Base-by-base conservation (phyloP, 2,113 vertebrate genomes). In the Lampris incognitus region DNA sequence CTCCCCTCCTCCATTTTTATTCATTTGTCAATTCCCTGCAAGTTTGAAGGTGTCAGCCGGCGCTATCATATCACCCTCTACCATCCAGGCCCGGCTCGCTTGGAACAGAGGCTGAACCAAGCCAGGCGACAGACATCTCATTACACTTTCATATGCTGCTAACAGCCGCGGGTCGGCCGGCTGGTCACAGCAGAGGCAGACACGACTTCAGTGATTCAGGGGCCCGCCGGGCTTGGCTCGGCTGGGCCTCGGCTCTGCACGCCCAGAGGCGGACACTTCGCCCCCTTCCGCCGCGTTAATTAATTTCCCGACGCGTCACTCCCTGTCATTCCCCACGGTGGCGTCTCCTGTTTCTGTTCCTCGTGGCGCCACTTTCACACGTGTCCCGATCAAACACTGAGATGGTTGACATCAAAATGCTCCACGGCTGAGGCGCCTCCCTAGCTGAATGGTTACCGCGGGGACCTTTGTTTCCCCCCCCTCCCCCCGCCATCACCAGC, bases 221-320 rank as follows among this genome's bases (percentile, higher is more conserved):
- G 11, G 77, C 75, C 50, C 41, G 54, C n/a, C 42, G 24, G 61
- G 65, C 50, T 52, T 24, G 24, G 50, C 50, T 52, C 39, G 67
- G 48, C 74, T 55, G 76, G 24, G 24, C 24, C 54, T 78, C 68
- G 44, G 63, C 82, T 64, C 78, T 70, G 65, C 52, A 37, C 13
- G 38, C 87, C 89, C 74, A 74, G 66, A 87, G 90, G 82, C 77
- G 72, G 74, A 58, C 7, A 69, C 87, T 78, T 69, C 73, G 9
- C 78, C 84, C 57, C 62, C 79, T 54, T 89, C 64, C 63, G 52
- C 41, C 52, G 44, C 61, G n/a, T 80, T 92, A 88, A 93, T 92
- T 93, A 84, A 93, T 91, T 92, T 94, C 89, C 89, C 58, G n/a
- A 81, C 68, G 44, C 67, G 78, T 91, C 81, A 66, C 87, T 90